phyloP scores from a whole-genome alignment of 2,888 invertebrate species.

The Macrophya annulata region DNA sequence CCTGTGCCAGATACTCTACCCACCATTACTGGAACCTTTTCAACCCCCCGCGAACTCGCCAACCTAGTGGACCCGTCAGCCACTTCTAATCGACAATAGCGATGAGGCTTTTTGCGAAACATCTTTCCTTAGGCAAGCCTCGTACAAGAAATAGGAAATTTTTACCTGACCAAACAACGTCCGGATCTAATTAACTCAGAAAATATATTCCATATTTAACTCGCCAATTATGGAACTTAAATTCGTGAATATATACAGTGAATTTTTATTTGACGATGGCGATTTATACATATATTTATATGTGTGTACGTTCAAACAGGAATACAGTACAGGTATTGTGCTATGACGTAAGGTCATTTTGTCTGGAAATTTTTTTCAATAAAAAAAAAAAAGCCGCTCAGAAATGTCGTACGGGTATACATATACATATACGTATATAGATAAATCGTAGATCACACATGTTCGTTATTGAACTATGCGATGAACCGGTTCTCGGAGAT shows the following conservation, averaged over 20 bases:
- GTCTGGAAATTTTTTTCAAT: slow-evolving; percentile 11
- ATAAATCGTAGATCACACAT: not conserved
- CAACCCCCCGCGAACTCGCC: slow-evolving; percentile 4
- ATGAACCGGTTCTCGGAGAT: slow-evolving; percentile 36
- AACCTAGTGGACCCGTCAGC: slow-evolving; percentile 21
- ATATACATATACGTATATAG: not conserved
- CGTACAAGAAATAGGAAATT: slow-evolving; percentile 13
- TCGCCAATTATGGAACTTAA: not conserved
- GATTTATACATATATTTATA: not conserved
- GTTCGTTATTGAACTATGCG: slow-evolving; percentile 18
- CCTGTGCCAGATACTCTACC: slow-evolving; percentile 44
- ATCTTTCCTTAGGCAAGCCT: not conserved
- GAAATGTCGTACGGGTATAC: not conserved
- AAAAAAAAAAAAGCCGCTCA: not conserved
- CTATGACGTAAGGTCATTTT: not conserved
- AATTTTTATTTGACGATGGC: not conserved
- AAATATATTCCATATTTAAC: not conserved
- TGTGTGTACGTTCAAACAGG: not conserved
- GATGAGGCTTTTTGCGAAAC: slow-evolving; percentile 25
- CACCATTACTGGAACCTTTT: slow-evolving; percentile 33
- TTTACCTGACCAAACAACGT: slow-evolving; percentile 16
- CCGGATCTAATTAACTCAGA: not conserved
- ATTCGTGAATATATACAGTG: not conserved
- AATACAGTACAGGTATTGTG: not conserved
- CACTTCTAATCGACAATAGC: slow-evolving; percentile 17